Conservation (phyloP, 2,113 vertebrate species). For the Pterocles gutturalis region DNA sequence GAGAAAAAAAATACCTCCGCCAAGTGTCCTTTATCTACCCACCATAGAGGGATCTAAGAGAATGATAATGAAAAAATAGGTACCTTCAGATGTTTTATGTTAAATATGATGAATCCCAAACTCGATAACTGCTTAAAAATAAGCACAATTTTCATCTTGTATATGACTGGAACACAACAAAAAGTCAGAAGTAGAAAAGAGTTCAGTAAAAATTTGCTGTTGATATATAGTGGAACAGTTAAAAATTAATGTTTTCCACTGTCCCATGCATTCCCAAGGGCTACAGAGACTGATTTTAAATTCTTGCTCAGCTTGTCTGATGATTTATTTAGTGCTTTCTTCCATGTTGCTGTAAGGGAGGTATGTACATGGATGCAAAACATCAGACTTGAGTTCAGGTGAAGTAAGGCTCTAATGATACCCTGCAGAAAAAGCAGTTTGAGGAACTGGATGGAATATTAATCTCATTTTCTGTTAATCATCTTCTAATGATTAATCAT, state of each 20-base stretch:
- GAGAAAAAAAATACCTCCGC: not conserved
- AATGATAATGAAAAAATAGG: not conserved
- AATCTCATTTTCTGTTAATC: not conserved
- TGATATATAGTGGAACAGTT: not conserved
- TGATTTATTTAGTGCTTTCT: constrained; percentile 37
- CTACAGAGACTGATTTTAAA: not conserved
- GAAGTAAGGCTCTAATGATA: not conserved
- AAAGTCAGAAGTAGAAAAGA: not conserved
- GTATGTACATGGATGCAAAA: not conserved
- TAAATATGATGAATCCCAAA: not conserved
- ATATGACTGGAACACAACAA: not conserved
- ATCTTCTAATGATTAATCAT: not conserved
- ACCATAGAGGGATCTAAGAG: not conserved
- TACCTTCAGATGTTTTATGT: not conserved
- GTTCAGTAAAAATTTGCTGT: not conserved
- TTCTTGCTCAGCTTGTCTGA: not conserved
- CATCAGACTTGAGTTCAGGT: not conserved
- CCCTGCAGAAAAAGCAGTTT: not conserved
- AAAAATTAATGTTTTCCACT: constrained; percentile 31
- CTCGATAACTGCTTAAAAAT: not conserved
- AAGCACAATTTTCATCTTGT: not conserved
- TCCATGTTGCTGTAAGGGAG: not conserved
- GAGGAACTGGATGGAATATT: not conserved
- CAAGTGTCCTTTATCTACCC: not conserved
- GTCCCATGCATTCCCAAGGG: constrained; percentile 13